Base-by-base conservation (phyloP, 2,797 vertebrate genomes). In the Lateolabrax maculatus region DNA sequence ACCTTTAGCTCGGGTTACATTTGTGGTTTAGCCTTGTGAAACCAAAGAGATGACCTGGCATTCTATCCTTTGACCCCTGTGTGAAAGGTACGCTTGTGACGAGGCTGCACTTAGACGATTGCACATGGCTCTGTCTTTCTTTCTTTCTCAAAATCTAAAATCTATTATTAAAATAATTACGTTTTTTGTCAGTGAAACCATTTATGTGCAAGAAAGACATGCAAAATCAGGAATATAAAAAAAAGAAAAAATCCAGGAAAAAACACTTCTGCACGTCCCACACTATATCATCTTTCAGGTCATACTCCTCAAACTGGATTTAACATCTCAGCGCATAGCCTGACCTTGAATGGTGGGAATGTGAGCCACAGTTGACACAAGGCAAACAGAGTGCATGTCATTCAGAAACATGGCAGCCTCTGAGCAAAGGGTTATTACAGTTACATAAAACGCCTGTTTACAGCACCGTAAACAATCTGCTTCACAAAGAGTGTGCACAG, bases 1-100 rank as follows among this genome's bases (percentile, higher is more conserved):
- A 90, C 87, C 80, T 74, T 73, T 12, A 18, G 87, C 76, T 94
- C 84, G n/a, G 71, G 82, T 94, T 92, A 82, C 92, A 83, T 71
- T 71, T 75, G 85, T 51, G 79, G 80, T 77, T 84, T 51, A 63
- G 83, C 86, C 77, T 77, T 75, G 78, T 89, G 90, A 93, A 92
- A 93, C 91, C 86, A 67, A 89, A 90, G 90, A 74, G 78, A 87
- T 85, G 89, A 90, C 88, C 86, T 91, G 87, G 76, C 93, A 94
- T 88, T 81, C 78, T 76, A 88, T 90, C 82, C 86, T 79, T 68
- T 87, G 86, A 90, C 73, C 84, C 57, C 53, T 31, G 62, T 41
- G 57, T 79, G 71, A 84, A 86, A 72, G 46, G 56, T 78, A 61
- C 55, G 29, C 75, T 57, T 70, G 75, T 56, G 81, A 66, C 37